Percentiles rank a stretch among this genome's conserved stretches.
Evolutionary conservation across 1,140 invertebrate genomes (phyloP).

Genomic region (Formica exsecta): DNA sequence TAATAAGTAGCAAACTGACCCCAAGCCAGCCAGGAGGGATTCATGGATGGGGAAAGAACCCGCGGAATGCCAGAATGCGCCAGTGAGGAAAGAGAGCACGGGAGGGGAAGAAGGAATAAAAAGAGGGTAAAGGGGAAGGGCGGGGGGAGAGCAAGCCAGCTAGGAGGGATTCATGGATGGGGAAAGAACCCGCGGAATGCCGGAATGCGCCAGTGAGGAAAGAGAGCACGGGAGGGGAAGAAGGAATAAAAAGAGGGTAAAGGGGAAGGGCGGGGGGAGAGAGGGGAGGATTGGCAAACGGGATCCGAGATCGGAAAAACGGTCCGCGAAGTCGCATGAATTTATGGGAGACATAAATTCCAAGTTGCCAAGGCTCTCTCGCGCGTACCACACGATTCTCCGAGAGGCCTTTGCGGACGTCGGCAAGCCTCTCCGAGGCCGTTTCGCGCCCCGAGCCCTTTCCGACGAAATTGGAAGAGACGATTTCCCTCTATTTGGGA

Average conservation of each 20-base stretch:
- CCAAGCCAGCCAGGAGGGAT: constrained; percentile 36
- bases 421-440: constrained; percentile 2
- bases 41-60: constrained; percentile 54
- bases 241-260: constrained; percentile 58
- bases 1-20: constrained; percentile 67
- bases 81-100: constrained; percentile 49
- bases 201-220: constrained; percentile 53
- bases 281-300: constrained; percentile 64
- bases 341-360: constrained; percentile 85
- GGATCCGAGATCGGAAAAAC: constrained; percentile 82
- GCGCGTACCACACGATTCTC: constrained; percentile 73
- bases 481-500: not conserved
- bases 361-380: constrained; percentile 59
- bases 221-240: constrained; percentile 46
- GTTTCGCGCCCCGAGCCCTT: not conserved
- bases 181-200: constrained; percentile 60
- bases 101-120: constrained; percentile 53
- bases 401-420: constrained; percentile 65
- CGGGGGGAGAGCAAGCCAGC: constrained; percentile 22
- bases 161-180: constrained; percentile 43
- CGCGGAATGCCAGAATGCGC: constrained; percentile 58
- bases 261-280: constrained; percentile 17
- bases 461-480: constrained; percentile 61
- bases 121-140: constrained; percentile 43
- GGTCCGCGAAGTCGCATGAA: constrained; percentile 82